Percentiles rank a stretch among this genome's conserved stretches.
Evolutionary conservation across 1,140 invertebrate species (phyloP).

Genomic region (Ceratina australensis): DNA sequence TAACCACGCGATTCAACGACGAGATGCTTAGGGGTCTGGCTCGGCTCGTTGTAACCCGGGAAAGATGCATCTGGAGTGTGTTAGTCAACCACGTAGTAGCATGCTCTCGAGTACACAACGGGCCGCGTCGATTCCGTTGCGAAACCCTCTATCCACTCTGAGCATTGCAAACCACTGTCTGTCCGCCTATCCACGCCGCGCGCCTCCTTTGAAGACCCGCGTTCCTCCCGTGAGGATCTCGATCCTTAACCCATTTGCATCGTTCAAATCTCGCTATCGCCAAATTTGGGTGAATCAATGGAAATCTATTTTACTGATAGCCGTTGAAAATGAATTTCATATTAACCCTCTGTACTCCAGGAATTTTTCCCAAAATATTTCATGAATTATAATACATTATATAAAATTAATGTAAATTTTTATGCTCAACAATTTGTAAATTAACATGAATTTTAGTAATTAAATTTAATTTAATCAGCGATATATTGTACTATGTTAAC

Average conservation of each 20-base stretch:
- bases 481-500: too few relatives aligned
- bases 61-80: constrained; percentile 44
- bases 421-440: too few relatives aligned
- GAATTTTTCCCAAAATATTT: too few relatives aligned
- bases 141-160: constrained; percentile 37
- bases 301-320: too few relatives aligned
- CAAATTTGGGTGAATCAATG: too few relatives aligned
- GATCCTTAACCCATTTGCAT: constrained; percentile 23
- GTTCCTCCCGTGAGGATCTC: constrained; percentile 50
- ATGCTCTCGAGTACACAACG: constrained; percentile 4
- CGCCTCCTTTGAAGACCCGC: constrained; percentile 8
- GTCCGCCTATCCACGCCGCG: not conserved
- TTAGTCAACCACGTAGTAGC: constrained; percentile 48
- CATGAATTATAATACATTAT: too few relatives aligned
- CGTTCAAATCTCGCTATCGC: not conserved
- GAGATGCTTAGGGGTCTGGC: constrained; percentile 27
- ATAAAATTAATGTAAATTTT: too few relatives aligned
- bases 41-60: constrained; percentile 41
- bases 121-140: constrained; percentile 18
- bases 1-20: constrained; percentile 44
- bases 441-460: too few relatives aligned
- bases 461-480: too few relatives aligned
- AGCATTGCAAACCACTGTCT: not conserved
- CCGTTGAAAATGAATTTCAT: too few relatives aligned
- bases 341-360: too few relatives aligned